Conservation (phyloP, 2,113 vertebrate genomes). For the Corythoichthys haematopterus region DNA sequence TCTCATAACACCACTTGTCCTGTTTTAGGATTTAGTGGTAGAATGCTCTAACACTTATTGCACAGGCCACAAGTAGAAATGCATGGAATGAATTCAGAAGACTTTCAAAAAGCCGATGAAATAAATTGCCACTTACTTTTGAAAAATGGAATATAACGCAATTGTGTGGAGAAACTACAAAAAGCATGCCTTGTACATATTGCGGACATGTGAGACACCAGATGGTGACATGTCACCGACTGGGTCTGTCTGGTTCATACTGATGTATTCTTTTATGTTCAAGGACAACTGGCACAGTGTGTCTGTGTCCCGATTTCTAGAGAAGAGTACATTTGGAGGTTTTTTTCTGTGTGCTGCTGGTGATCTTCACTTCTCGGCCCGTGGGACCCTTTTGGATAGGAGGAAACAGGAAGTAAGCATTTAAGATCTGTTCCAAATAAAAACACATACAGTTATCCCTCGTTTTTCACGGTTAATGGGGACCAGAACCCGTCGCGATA, state of each 20-base stretch:
- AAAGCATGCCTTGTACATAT: not conserved
- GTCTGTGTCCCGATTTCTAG: conserved; percentile 32
- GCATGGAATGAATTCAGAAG: not conserved
- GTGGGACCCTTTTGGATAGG: conserved; percentile 45
- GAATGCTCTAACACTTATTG: not conserved
- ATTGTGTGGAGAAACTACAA: not conserved
- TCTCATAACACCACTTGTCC: not conserved
- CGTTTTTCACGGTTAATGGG: too few species aligned
- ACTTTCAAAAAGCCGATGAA: not conserved
- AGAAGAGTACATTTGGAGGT: conserved; percentile 72
- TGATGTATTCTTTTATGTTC: conserved; percentile 19
- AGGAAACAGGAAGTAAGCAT: conserved; percentile 7
- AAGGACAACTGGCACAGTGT: not conserved
- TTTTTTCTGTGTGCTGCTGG: conserved; percentile 67
- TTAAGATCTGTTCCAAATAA: not conserved
- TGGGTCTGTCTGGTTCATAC: conserved; percentile 21
- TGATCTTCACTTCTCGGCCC: conserved; percentile 72
- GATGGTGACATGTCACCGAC: conserved; percentile 40
- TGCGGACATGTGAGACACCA: conserved; percentile 22
- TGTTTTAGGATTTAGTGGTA: not conserved
- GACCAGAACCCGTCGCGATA: too few species aligned
- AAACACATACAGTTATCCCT: too few species aligned
- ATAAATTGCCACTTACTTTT: not conserved
- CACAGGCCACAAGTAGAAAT: not conserved
- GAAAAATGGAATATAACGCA: not conserved